These are phyloP conservation scores for Calephelis nemesis DNA, from an alignment of 1,140 invertebrate species.

Conservation along the genomic window DNA sequence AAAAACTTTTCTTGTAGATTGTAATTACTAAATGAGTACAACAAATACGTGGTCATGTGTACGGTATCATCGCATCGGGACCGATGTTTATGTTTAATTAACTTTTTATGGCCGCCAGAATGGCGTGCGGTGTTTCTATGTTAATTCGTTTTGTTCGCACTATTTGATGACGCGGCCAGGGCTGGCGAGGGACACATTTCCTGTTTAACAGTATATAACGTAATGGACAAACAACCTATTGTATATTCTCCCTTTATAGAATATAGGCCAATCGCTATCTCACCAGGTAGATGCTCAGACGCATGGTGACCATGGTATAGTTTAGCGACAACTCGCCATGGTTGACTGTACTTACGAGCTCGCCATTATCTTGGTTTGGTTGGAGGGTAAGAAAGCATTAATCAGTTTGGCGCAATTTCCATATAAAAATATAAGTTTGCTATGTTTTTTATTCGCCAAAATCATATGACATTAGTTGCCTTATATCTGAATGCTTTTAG, in stretches of 20 bases:
- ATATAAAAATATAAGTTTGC: too few species aligned
- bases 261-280: neutral
- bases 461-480: too few species aligned
- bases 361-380: too few species aligned
- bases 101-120: conserved; percentile 44
- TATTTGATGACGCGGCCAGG: conserved; percentile 33
- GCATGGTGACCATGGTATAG: too few species aligned
- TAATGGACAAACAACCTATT: too few species aligned
- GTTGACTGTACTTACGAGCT: too few species aligned
- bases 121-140: conserved; percentile 38
- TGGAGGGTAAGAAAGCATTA: too few species aligned
- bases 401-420: too few species aligned
- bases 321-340: too few species aligned
- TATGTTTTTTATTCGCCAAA: too few species aligned
- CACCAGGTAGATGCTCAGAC: too few species aligned
- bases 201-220: neutral
- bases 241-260: neutral
- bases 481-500: too few species aligned
- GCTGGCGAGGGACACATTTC: conserved; percentile 22
- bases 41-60: conserved; percentile 4
- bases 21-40: conserved; percentile 18
- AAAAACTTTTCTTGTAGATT: neutral
- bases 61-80: conserved; percentile 18
- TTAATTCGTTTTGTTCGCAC: conserved; percentile 48
- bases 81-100: conserved; percentile 46